These are phyloP conservation scores for Aplidium turbinatum DNA, from an alignment of 23 tunicate species.

Conservation along the genomic window DNA sequence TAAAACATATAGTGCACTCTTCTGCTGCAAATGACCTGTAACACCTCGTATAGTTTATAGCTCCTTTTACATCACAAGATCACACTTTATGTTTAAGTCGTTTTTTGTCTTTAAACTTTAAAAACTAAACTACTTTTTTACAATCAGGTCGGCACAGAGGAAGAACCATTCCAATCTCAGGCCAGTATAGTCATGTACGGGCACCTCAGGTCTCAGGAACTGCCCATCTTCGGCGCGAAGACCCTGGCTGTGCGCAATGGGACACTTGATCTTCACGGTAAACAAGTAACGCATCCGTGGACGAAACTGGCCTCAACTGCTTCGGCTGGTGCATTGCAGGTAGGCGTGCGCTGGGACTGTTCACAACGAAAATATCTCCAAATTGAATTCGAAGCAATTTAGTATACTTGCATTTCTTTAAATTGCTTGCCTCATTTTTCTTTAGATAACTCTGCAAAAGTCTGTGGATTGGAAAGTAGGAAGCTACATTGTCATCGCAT, in stretches of 20 bases:
- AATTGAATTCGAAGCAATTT: no score
- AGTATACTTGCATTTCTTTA: not conserved
- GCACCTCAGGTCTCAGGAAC: constrained; percentile 50
- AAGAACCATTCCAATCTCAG: constrained; percentile 34
- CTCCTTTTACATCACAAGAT: no score
- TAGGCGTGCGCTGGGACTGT: no score
- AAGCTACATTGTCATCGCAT: constrained; percentile 80
- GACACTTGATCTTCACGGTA: constrained; percentile 68
- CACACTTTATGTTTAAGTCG: no score
- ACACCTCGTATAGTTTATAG: no score
- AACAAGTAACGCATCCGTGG: constrained; percentile 54
- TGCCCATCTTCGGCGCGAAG: constrained; percentile 84
- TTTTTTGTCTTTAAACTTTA: not conserved
- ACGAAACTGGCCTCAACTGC: constrained; percentile 46
- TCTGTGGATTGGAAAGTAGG: constrained; percentile 78
- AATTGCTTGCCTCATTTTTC: not conserved
- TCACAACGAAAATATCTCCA: no score
- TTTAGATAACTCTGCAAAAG: constrained; percentile 42
- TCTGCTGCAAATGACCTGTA: no score
- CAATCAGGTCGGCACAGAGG: constrained; percentile 74
- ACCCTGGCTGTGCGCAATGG: constrained; percentile 64
- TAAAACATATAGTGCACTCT: no score
- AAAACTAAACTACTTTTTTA: not conserved
- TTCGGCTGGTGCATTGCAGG: constrained; percentile 44
- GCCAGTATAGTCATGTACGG: constrained; percentile 65